These are phyloP conservation scores for Coleophora deauratella DNA, from an alignment of 2,888 invertebrate genomes.

Conservation along the genomic window DNA sequence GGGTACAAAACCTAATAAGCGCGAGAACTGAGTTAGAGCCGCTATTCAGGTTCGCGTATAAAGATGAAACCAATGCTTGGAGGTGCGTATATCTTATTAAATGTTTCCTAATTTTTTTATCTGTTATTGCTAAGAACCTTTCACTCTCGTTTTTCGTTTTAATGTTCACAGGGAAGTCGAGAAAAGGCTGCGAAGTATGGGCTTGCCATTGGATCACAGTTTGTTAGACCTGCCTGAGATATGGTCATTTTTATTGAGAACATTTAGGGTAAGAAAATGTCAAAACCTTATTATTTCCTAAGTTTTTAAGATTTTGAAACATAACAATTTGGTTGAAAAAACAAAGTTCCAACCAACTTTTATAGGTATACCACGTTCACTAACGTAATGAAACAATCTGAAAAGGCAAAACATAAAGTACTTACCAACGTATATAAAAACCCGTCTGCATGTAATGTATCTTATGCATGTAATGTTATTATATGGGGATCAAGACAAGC, in stretches of 20 bases:
- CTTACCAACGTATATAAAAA: too few species aligned
- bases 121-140: too few species aligned
- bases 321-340: too few species aligned
- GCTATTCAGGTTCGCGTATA: conserved; percentile 33
- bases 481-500: too few species aligned
- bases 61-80: conserved; percentile 38
- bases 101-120: too few species aligned
- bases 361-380: too few species aligned
- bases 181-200: conserved; percentile 43
- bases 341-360: too few species aligned
- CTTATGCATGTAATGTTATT: too few species aligned
- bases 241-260: conserved; percentile 53
- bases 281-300: not conserved
- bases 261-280: conserved; percentile 41
- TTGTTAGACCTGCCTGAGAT: conserved; percentile 51
- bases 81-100: conserved; percentile 32
- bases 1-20: conserved; percentile 51
- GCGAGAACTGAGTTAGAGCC: conserved; percentile 45
- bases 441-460: too few species aligned
- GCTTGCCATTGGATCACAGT: conserved; percentile 55
- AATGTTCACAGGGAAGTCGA: conserved; percentile 49
- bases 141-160: conserved; percentile 9
- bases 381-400: too few species aligned
- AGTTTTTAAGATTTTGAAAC: too few species aligned
- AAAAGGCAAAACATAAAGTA: too few species aligned